Evolutionary conservation across 2,888 invertebrate genomes (phyloP), one percentile per base, ranked within the genome.

Genomic region (Mantis religiosa): DNA sequence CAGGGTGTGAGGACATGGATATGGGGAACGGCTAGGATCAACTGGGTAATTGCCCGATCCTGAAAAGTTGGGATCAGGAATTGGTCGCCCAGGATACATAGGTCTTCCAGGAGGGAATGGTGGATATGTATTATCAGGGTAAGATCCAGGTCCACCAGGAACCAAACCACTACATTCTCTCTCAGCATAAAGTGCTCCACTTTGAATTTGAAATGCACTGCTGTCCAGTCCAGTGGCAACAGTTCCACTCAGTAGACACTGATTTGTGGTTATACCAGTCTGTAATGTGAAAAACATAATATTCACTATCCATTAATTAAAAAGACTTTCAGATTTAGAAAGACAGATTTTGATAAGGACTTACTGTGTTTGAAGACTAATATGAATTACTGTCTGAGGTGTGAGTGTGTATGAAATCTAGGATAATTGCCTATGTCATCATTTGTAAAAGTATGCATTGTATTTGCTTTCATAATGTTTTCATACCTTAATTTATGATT

Each of bases 211-310:
- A 90, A 92, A 92, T 12, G 92, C 92, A 87, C 91, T 92, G 47
- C 91, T 91, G 12, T 92, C 93, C 3, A 93, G 91, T 89, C 91
- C 92, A 15, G 91, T 91, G 1, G 92, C 92, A 41, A 92, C 92
- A 89, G 93, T 93, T 15, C 93, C 93, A 90, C 93, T 93, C 89
- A 93, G 91, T 81, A 93, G 91, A 89, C 93, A 93, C 54, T 92
- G 91, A 89, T 92, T 92, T 9, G 91, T 91, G 85, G 90, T 91
- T 14, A 90, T 83, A 3, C 91, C 90, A 34, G 90, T 91, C 91
- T 91, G 84, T 6, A 88, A 87, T 89, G 82, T n/a, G 41, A n/a
- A 82, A 84, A 81, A 28, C 28, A 89, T 20, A 41, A 47, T 47
- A 71, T 71, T 12, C 12, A 12, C 9, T 41, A 41, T 41, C 12